A percentile compares a stretch with the other conserved stretches of the same genome.
Evolutionary conservation across 1,140 invertebrate genomes (phyloP).

Genomic region (Dendroctonus valens): DNA sequence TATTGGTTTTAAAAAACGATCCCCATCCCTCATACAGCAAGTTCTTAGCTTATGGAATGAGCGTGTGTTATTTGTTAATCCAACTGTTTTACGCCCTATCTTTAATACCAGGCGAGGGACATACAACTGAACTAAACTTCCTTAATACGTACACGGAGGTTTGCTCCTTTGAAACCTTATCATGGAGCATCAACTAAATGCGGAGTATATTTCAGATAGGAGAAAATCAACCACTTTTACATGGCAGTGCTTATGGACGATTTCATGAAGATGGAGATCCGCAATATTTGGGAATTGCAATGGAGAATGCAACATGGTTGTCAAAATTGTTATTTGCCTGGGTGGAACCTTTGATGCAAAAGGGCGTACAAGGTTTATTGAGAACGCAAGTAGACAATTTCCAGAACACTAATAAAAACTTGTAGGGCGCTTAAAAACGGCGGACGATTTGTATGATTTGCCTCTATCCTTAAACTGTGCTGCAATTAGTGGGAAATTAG

Average conservation of each 20-base stretch:
- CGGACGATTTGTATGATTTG: constrained; percentile 84
- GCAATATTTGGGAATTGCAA: constrained; percentile 72
- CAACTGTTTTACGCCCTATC: constrained; percentile 63
- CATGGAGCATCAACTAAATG: no score
- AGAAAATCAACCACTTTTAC: constrained; percentile 52
- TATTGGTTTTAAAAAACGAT: constrained; percentile 38
- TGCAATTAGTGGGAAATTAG: constrained; percentile 11
- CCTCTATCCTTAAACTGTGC: constrained; percentile 68
- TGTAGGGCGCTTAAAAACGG: constrained; percentile 58
- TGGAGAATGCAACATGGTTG: constrained; percentile 68
- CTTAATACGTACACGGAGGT: constrained; percentile 38
- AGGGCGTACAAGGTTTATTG: constrained; percentile 66
- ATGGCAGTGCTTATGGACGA: constrained; percentile 55
- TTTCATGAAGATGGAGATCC: constrained; percentile 67
- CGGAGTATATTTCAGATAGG: constrained; percentile 42
- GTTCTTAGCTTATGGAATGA: constrained; percentile 51
- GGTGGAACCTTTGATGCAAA: constrained; percentile 82
- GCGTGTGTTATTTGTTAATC: constrained; percentile 54
- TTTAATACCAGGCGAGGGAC: constrained; percentile 57
- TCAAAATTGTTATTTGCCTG: constrained; percentile 83
- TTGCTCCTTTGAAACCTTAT: constrained; percentile 6
- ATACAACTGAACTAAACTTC: constrained; percentile 39
- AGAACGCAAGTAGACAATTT: constrained; percentile 2
- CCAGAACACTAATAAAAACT: not conserved
- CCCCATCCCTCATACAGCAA: constrained; percentile 48